A percentile compares a stretch with the other conserved stretches of the same genome.
These are phyloP conservation scores for Valencia hispanica DNA, from an alignment of 2,797 vertebrate genomes.

Conservation along the genomic window DNA sequence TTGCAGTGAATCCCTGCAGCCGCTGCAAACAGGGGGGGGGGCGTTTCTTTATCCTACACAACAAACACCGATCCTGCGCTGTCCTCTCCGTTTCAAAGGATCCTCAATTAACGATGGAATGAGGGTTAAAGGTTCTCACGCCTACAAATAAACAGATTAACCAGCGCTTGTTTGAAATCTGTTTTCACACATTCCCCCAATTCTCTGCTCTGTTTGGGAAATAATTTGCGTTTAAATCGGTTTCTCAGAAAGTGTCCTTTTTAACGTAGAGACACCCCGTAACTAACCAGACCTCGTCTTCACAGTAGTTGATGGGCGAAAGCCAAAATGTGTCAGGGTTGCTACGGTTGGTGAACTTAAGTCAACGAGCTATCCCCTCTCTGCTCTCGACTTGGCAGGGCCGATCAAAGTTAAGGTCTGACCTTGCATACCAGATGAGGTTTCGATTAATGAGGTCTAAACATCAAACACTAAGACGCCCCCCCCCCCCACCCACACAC, in stretches of 20 bases:
- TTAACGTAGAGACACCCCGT: conserved; percentile 43
- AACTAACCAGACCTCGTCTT: conserved; percentile 55
- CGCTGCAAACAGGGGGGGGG: conserved; percentile 68
- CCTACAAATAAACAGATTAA: conserved; percentile 14
- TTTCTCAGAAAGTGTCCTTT: conserved; percentile 45
- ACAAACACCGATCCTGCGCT: conserved; percentile 62
- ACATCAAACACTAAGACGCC: conserved; percentile 73
- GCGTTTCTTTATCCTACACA: conserved; percentile 74
- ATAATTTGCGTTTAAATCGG: conserved; percentile 47
- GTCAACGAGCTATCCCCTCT: conserved; percentile 56
- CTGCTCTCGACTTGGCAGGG: conserved; percentile 55
- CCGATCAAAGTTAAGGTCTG: conserved; percentile 71
- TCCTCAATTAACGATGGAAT: conserved; percentile 21
- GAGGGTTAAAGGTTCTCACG: conserved; percentile 11
- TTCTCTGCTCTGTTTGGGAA: conserved; percentile 42
- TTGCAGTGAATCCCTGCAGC: conserved; percentile 79
- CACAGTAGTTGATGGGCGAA: conserved; percentile 62
- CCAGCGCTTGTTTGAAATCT: conserved; percentile 13
- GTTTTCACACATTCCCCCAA: conserved; percentile 57
- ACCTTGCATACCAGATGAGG: conserved; percentile 79
- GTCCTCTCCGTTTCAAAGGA: conserved; percentile 43
- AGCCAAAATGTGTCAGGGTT: conserved; percentile 59
- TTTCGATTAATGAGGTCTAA: conserved; percentile 74
- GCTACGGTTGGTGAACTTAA: conserved; percentile 60
- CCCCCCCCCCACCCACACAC: conserved; percentile 32